phyloP scores from a whole-genome alignment of 2,797 vertebrate species.

The Karalla daura region DNA sequence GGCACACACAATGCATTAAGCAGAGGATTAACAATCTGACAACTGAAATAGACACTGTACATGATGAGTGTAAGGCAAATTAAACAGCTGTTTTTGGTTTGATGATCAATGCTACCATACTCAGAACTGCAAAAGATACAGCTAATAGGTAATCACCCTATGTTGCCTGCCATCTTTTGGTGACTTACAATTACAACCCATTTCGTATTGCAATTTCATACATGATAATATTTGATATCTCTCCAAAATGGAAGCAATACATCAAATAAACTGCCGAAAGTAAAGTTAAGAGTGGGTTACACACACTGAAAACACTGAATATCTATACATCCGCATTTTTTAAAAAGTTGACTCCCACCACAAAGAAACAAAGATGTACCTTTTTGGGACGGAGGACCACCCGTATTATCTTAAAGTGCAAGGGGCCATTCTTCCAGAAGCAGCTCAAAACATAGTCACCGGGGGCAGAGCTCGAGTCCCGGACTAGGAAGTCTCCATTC shows the following conservation, averaged over 20 bases:
- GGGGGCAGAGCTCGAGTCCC: slow-evolving; percentile 80
- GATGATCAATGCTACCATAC: no score
- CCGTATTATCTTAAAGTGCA: slow-evolving; percentile 91
- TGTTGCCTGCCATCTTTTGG: background rate
- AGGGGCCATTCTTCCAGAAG: slow-evolving; percentile 79
- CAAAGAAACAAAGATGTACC: slow-evolving; percentile 71
- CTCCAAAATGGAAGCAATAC: no score
- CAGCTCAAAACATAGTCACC: slow-evolving; percentile 89
- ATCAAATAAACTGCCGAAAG: no score
- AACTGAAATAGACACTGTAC: background rate
- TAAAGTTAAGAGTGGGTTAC: no score
- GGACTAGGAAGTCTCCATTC: slow-evolving; percentile 91
- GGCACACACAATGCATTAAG: slow-evolving; percentile 9
- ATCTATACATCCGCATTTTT: no score
- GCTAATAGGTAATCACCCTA: background rate
- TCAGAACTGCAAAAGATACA: background rate
- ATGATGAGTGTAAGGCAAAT: background rate
- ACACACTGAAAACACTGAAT: no score
- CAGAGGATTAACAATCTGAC: background rate
- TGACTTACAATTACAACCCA: no score
- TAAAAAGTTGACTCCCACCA: no score
- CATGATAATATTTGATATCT: no score
- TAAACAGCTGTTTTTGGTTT: background rate
- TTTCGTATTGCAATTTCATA: no score
- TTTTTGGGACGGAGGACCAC: slow-evolving; percentile 87